phyloP scores from a whole-genome alignment of 2,113 vertebrate genomes.

The Labeo rohita region DNA sequence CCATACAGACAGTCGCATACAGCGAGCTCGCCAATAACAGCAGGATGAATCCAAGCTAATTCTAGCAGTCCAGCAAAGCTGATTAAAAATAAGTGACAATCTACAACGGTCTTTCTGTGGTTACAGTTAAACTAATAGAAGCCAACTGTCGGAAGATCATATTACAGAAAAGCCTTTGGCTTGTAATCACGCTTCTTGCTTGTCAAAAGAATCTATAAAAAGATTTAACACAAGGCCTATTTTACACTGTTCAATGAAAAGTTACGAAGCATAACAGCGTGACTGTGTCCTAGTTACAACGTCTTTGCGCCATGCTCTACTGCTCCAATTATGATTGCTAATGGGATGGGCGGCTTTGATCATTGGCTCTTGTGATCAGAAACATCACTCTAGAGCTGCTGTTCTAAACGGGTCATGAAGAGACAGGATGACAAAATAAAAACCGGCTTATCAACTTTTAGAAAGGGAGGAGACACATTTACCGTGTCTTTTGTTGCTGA shows the following conservation, averaged over 20 bases:
- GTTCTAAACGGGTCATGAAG: neutral
- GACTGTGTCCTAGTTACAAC: slow-evolving; percentile 20
- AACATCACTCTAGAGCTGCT: neutral
- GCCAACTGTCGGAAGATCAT: neutral
- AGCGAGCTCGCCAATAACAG: neutral
- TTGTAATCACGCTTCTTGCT: slow-evolving; percentile 15
- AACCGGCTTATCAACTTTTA: slow-evolving; percentile 2
- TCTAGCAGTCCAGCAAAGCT: neutral
- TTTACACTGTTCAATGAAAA: slow-evolving; percentile 19
- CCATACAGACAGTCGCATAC: neutral
- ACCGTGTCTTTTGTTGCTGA: neutral
- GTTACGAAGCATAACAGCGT: slow-evolving; percentile 12
- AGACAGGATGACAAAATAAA: neutral
- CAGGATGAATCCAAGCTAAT: neutral
- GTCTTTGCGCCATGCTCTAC: slow-evolving; percentile 8
- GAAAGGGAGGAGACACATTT: neutral
- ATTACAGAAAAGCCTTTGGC: slow-evolving; percentile 11
- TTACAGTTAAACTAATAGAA: slow-evolving; percentile 18
- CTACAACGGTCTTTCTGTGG: neutral
- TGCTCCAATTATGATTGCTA: slow-evolving; percentile 19
- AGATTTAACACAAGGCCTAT: slow-evolving; percentile 29
- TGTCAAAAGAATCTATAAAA: slow-evolving; percentile 39
- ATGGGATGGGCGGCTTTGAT: slow-evolving; percentile 19
- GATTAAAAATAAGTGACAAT: slow-evolving; percentile 15
- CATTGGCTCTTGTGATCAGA: slow-evolving; percentile 28